Evolutionary conservation across 2,113 vertebrate genomes (phyloP).

Genomic region (Leptobrachium leishanense): DNA sequence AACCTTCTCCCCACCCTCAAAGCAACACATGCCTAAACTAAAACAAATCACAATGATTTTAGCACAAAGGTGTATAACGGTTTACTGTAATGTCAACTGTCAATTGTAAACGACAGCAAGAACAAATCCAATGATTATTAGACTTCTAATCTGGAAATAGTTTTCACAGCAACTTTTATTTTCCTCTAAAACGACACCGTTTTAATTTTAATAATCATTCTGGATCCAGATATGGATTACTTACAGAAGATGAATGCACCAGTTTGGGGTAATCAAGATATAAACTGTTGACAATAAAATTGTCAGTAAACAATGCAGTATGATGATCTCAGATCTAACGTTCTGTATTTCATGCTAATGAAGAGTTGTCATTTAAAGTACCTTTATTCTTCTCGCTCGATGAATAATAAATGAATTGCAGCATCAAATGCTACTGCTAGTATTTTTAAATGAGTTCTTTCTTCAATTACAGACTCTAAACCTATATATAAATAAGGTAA

Average conservation of each 20-base stretch:
- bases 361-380: slow-evolving; percentile 39
- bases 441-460: slow-evolving; percentile 45
- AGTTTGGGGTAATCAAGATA: slow-evolving; percentile 35
- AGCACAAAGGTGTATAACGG: not conserved
- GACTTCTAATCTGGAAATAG: slow-evolving; percentile 9
- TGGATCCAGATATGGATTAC: not conserved
- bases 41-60: not conserved
- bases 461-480: slow-evolving; percentile 44
- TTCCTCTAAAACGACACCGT: not conserved
- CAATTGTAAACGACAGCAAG: slow-evolving; percentile 1
- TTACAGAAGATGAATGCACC: slow-evolving; percentile 6
- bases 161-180: slow-evolving; percentile 6
- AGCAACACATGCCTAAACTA: too few species aligned
- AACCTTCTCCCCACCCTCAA: too few species aligned
- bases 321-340: slow-evolving; percentile 17
- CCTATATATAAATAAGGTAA: slow-evolving; percentile 38
- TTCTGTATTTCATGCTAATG: slow-evolving; percentile 41
- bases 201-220: slow-evolving; percentile 2
- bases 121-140: slow-evolving; percentile 4
- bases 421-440: slow-evolving; percentile 39
- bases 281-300: slow-evolving; percentile 15
- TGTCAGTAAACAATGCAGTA: slow-evolving; percentile 36
- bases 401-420: slow-evolving; percentile 49
- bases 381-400: slow-evolving; percentile 41
- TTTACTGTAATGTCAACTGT: not conserved